Evolutionary conservation across 2,113 vertebrate species (phyloP).

Genomic region (Connochaetes taurinus): DNA sequence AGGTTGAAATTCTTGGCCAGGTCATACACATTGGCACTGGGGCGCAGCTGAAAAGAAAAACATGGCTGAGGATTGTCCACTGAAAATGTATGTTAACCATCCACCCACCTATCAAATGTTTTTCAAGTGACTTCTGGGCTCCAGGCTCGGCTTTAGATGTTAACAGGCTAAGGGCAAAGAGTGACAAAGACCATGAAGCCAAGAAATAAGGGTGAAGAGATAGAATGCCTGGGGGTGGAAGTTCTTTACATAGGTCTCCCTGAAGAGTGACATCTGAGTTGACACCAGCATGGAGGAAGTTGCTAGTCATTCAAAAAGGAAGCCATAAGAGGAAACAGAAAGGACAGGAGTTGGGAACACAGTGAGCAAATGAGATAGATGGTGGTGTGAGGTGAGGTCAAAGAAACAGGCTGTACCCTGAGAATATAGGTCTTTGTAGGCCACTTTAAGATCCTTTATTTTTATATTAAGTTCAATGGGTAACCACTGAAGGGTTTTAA

Average conservation of each 20-base stretch:
- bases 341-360: not conserved
- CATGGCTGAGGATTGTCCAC: not conserved
- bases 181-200: not conserved
- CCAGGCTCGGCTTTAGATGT: not conserved
- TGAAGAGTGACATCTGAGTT: not conserved
- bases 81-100: not conserved
- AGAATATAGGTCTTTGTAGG: not conserved
- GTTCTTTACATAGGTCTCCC: not conserved
- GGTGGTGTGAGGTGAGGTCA: not conserved
- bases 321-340: not conserved
- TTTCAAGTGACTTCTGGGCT: not conserved
- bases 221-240: not conserved
- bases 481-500: not conserved
- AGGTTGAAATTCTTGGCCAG: slow-evolving; percentile 93
- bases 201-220: not conserved
- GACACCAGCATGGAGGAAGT: not conserved
- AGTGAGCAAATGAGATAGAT: not conserved
- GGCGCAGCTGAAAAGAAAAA: slow-evolving; percentile 84
- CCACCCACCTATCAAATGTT: not conserved
- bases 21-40: slow-evolving; percentile 93
- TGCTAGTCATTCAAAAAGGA: not conserved
- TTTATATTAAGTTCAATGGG: not conserved
- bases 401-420: not conserved
- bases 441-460: not conserved
- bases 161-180: not conserved